These are phyloP conservation scores for Liolophura sinensis DNA, from an alignment of 1,140 invertebrate species.

Conservation along the genomic window DNA sequence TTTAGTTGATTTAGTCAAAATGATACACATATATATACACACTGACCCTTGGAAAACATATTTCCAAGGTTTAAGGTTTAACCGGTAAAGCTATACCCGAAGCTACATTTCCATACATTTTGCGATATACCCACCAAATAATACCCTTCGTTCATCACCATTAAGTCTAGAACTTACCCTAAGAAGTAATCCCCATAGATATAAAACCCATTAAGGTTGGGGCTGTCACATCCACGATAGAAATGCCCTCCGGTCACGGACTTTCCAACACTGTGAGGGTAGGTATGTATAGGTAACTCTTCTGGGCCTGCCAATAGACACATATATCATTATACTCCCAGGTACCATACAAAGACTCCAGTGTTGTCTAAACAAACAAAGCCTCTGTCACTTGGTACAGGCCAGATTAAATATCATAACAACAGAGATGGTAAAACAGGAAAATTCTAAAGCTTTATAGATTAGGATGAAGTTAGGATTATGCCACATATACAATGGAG, in stretches of 20 bases:
- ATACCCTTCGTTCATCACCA: background rate
- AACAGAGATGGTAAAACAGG: no score
- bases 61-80: background rate
- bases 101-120: background rate
- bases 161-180: slow-evolving; percentile 28
- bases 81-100: background rate
- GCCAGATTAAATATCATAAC: no score
- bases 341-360: no score
- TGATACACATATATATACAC: no score
- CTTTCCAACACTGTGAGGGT: slow-evolving; percentile 47
- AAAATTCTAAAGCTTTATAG: no score
- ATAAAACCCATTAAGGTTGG: slow-evolving; percentile 47
- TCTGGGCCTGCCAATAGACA: slow-evolving; percentile 21
- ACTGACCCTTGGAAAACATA: background rate
- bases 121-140: background rate
- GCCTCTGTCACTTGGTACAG: no score
- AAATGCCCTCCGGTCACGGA: slow-evolving; percentile 54
- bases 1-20: no score
- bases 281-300: slow-evolving; percentile 41
- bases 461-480: no score
- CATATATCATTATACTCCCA: no score
- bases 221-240: slow-evolving; percentile 52
- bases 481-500: no score
- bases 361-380: no score
- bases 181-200: slow-evolving; percentile 51